Conservation (phyloP, 1,140 invertebrate species). For the Drosophila nikananu region DNA sequence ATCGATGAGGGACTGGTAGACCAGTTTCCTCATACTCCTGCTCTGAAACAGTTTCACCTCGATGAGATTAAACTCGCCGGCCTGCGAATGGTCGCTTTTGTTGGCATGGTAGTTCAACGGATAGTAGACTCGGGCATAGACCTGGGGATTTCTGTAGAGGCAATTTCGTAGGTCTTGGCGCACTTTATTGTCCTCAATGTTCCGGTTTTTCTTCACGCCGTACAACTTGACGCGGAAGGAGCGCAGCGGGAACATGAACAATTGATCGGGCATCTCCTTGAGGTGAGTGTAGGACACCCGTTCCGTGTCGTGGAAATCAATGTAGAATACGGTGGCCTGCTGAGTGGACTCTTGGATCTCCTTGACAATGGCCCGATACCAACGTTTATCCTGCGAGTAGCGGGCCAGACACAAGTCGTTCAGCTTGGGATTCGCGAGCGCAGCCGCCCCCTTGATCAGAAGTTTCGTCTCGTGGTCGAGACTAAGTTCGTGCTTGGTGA, state of each 20-base stretch:
- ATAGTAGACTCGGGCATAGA: constrained; percentile 57
- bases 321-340: constrained; percentile 65
- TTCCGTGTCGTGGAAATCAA: constrained; percentile 73
- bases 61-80: constrained; percentile 14
- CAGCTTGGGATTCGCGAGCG: constrained; percentile 23
- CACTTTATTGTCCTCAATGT: constrained; percentile 38
- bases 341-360: constrained; percentile 42
- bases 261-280: constrained; percentile 60
- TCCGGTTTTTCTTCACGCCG: constrained; percentile 48
- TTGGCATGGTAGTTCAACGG: constrained; percentile 29
- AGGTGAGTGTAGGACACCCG: constrained; percentile 42
- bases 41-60: constrained; percentile 57
- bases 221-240: constrained; percentile 67
- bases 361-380: constrained; percentile 75
- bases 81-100: not conserved
- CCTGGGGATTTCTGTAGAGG: constrained; percentile 17
- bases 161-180: constrained; percentile 35
- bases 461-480: constrained; percentile 54
- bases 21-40: constrained; percentile 4
- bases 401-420: constrained; percentile 63
- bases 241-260: constrained; percentile 63
- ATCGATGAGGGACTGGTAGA: constrained; percentile 56
- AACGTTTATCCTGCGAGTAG: constrained; percentile 61
- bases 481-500: constrained; percentile 54
- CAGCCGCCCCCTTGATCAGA: constrained; percentile 42